phyloP scores from a whole-genome alignment of 1,140 invertebrate species.

The Scaptomyza pallida region DNA sequence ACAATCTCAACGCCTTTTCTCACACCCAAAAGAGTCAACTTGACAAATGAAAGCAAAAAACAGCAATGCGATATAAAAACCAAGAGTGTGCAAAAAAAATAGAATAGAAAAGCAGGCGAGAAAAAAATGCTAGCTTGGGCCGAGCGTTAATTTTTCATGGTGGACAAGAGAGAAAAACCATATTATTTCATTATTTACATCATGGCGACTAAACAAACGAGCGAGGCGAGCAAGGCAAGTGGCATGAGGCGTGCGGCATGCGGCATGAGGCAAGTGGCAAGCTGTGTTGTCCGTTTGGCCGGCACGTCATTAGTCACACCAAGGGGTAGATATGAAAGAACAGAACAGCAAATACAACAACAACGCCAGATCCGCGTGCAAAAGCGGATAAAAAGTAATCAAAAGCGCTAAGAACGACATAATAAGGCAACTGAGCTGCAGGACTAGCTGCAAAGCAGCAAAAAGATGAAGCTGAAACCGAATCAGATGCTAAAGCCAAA shows the following conservation, averaged over 20 bases:
- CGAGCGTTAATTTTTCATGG: constrained; percentile 78
- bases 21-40: constrained; percentile 39
- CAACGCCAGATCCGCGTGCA: constrained; percentile 54
- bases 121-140: constrained; percentile 72
- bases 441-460: constrained; percentile 21
- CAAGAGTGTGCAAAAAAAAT: constrained; percentile 49
- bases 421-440: constrained; percentile 69
- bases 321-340: constrained; percentile 57
- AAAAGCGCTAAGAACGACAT: constrained; percentile 83
- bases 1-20: constrained; percentile 27
- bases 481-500: constrained; percentile 13
- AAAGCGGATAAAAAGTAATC: constrained; percentile 81
- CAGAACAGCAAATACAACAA: constrained; percentile 30
- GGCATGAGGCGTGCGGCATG: constrained; percentile 2
- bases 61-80: constrained; percentile 59
- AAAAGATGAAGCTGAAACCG: constrained; percentile 30
- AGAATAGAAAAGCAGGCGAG: constrained; percentile 7
- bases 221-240: not conserved
- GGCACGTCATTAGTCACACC: constrained; percentile 76
- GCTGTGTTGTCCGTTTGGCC: constrained; percentile 58
- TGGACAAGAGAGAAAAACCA: constrained; percentile 73
- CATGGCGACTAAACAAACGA: constrained; percentile 62
- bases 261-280: constrained; percentile 21
- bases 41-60: constrained; percentile 78
- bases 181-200: constrained; percentile 83